Conservation (phyloP, 2,797 vertebrate species). For the Botia kubotai region DNA sequence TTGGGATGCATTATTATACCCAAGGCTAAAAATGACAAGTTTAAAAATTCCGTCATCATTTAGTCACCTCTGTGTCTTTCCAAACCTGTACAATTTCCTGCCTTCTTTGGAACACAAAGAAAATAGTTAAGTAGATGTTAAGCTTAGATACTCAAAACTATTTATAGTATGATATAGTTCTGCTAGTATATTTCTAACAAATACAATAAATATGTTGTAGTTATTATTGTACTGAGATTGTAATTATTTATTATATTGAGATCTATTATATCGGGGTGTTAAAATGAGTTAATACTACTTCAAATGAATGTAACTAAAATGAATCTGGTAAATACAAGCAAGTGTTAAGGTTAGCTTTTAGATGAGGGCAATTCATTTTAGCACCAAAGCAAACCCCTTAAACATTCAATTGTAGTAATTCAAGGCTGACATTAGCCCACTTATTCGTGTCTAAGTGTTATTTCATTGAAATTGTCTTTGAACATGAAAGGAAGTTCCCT, state of each 20-base stretch:
- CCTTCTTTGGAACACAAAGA: background rate
- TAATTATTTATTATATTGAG: no score
- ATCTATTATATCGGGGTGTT: no score
- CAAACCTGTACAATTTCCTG: background rate
- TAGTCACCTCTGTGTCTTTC: no score
- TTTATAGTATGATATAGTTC: background rate
- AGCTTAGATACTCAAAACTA: background rate
- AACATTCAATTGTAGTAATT: constrained; percentile 44
- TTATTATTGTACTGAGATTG: no score
- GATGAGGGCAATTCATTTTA: constrained; percentile 24
- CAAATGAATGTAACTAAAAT: no score
- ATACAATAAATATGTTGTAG: no score
- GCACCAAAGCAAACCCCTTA: constrained; percentile 34
- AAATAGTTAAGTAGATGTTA: background rate
- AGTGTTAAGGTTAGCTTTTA: constrained; percentile 27
- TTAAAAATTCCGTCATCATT: no score
- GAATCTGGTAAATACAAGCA: background rate
- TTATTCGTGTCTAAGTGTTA: constrained; percentile 53
- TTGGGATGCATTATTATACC: background rate
- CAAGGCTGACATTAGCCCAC: constrained; percentile 45
- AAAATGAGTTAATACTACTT: no score
- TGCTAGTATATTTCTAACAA: background rate
- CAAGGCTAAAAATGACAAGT: no score
- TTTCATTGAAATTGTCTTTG: constrained; percentile 53
- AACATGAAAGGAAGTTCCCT: constrained; percentile 51